Evolutionary conservation across 2,888 invertebrate species (phyloP), one percentile per base, ranked within the genome.

Genomic region (Drosophila nr. medialis): DNA sequence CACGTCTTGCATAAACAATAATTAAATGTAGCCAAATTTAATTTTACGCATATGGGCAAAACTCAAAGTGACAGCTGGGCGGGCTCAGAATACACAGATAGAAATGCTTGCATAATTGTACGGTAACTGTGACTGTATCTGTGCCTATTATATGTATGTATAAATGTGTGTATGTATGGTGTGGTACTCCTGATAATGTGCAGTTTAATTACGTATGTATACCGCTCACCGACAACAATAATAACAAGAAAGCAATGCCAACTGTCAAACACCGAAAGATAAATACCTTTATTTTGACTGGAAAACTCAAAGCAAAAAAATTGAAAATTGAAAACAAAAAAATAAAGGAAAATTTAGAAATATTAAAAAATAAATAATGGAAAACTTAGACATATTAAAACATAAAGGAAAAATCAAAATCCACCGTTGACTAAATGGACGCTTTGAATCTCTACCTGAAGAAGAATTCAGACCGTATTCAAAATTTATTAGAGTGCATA

Each of bases 21-120:
- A 89, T 90, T 86, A 90, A 90, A 86, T 86, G 90, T 77, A 76
- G 69, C 84, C 90, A 90, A 90, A 89, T 87, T 89, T 80, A 86
- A 89, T 81, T 86, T 86, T 62, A 73, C 64, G 61, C 74, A 76
- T 74, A 80, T 76, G 71, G 58, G 55, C 80, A 59, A 74, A 78
- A 72, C 83, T 67, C 73, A 85, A 74, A 73, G 71, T 89, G 85
- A 82, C 85, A 89, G 80, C 75, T 83, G 86, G 87, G 68, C 66
- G 75, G 71, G 54, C 50, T 27, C 27, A 11, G 21, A 36, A 64
- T 51, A 54, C 42, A 58, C 50, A 48, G 21, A 63, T 64, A 65
- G 67, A 71, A 74, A 79, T 81, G 72, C 80, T 70, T 81, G 75
- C 87, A 85, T 87, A 87, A 85, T 85, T 87, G 87, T 87, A 73